Base-by-base conservation (phyloP, 2,888 invertebrate species). In the Erynnis tages region DNA sequence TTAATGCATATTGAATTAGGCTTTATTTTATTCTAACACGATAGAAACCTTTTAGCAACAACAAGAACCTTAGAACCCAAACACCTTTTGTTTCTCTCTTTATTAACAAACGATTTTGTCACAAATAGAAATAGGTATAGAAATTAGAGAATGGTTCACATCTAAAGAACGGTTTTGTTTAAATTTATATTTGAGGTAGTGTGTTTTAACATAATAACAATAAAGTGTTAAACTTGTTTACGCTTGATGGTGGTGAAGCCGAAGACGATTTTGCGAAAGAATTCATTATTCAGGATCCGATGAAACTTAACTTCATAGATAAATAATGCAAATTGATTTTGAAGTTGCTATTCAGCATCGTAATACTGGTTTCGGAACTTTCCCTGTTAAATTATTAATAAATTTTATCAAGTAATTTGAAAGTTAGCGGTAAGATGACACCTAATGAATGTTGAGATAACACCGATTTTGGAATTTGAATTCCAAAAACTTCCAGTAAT, bases 291-390 rank as follows among this genome's bases (percentile, higher is more conserved):
- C 7, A 29, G 1, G 46, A 11, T 5, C 23, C 23, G 8, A 8
- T 10, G 32, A 37, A 45, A 49, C 45, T 54, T 37, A n/a, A 23
- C 23, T 48, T 45, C 30, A 11, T 30, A 25, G 35, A 25, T 52
- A 43, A 55, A 54, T 55, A 44, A 57, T 54, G 53, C 44, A 55
- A 57, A 57, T 55, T 30, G 50, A 57, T 50, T 55, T 38, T 46
- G 35, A 53, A 50, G 19, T 53, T 34, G 37, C 40, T 37, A 29
- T 41, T 35, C 43, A 43, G 25, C 35, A 37, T 19, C 54, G 25
- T 14, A 37, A 30, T 19, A n/a, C 11, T 21, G 35, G 14, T 14
- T 14, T 44, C 34, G 41, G 43, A 52, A 54, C 55, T 61, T 37
- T 29, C 11, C 13, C 37, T 13, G 16, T 37, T 11, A 44, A 44